Base-by-base conservation (phyloP, 2,797 vertebrate genomes). In the Sebastiscus albofasciatus region DNA sequence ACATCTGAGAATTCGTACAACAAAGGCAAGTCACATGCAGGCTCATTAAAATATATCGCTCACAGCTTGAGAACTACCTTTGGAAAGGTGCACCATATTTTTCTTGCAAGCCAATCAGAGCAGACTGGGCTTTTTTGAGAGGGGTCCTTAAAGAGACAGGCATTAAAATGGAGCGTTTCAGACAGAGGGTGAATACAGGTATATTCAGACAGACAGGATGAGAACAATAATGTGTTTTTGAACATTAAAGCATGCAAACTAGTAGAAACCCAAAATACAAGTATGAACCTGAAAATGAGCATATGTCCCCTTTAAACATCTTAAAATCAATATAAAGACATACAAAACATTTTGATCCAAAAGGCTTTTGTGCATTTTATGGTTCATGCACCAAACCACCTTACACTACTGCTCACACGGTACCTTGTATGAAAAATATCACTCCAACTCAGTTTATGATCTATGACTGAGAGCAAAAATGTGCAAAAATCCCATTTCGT, bases 401-500 rank as follows among this genome's bases (percentile, higher is more conserved):
- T 52, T 52, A 26, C n/a, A 59, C 20, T 58, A 26, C 29, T 36
- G 22, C 59, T 55, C 72, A 79, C 24, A 77, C 58, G 33, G 67
- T 11, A 46, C 22, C n/a, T 20, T 74, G 29, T 26, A 59, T 64
- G 24, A 83, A 49, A 64, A 62, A 77, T 58, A 70, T 77, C 67
- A 58, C 31, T 55, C 69, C 27, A 52, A 26, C 55, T 8, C 26
- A 66, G 9, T 10, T 82, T 54, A 56, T 75, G 80, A 86, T 74
- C 12, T 72, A 85, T 61, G 49, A 81, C 33, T 67, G 16, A 16
- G 11, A 69, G 58, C 11, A 72, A 80, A 85, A 83, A 75, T 14
- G 4, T 52, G 62, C 55, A 83, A 81, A 83, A 75, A 60, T 69
- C 39, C 18, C 36, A 69, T 79, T 83, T 62, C 11, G 73, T 79